Evolutionary conservation across 2,797 vertebrate genomes (phyloP), one percentile per base, ranked within the genome.

Genomic region (Furcifer pardalis): DNA sequence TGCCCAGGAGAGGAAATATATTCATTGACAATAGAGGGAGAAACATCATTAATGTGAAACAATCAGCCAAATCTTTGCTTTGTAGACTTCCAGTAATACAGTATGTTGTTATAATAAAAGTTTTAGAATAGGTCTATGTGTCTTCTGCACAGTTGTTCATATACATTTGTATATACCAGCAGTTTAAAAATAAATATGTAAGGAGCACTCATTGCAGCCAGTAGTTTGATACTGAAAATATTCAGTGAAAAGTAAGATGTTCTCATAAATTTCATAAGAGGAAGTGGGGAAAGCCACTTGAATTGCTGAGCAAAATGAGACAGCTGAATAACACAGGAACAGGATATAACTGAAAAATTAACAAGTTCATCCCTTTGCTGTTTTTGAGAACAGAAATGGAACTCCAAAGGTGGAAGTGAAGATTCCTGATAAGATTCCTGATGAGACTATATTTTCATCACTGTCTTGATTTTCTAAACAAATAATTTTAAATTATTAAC

Each of bases 391-490:
- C 23, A 25, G 75, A 87, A 92, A 91, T 94, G 93, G 92, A 87
- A 89, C 89, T 86, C 89, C 90, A 92, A 86, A 92, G 91, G 87
- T 91, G 88, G 92, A 93, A 93, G 91, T 88, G 83, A 89, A 89
- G 86, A 92, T 93, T 92, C 89, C 90, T 89, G 88, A 85, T 92
- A 85, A 81, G 65, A 32, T 49, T 87, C 62, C 81, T 86, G 80
- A 82, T 81, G 84, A 89, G 91, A 44, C 52, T n/a, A n/a, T 60
- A 73, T 68, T 69, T 27, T 44, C 44, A 35, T 52, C 44, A 52
- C 23, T 52, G 25, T 80, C 30, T 7, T 37, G 23, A 40, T 5
- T 32, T 81, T 32, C 5, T 59, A 5, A 10, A 73, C 10, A 23
- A 19, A 42, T 42, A 42, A 68, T 35, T 81, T 59, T 59, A 59